A percentile compares a stretch with the other conserved stretches of the same genome.
These are phyloP conservation scores for Oreochromis grahami DNA, from an alignment of 2,797 vertebrate species.

Conservation along the genomic window DNA sequence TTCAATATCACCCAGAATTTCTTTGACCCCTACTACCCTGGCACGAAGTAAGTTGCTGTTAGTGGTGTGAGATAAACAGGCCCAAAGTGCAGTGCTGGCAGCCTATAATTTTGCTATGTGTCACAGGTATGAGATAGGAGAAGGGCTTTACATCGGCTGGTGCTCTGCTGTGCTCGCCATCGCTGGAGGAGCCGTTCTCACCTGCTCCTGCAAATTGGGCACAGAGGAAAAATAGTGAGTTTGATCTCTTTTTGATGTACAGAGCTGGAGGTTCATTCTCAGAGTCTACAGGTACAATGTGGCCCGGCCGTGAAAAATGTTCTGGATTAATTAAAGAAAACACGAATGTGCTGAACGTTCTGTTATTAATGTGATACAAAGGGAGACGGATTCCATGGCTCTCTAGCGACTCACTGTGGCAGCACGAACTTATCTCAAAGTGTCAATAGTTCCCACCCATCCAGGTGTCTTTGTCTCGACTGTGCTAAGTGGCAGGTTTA, in stretches of 20 bases:
- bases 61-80: background rate
- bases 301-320: background rate
- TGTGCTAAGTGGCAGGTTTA: background rate
- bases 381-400: background rate
- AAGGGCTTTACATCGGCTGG: conserved; percentile 90
- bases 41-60: conserved; percentile 79
- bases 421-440: background rate
- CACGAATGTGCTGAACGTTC: background rate
- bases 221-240: conserved; percentile 72
- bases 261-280: background rate
- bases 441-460: background rate
- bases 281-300: background rate
- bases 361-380: background rate
- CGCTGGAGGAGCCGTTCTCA: conserved; percentile 69
- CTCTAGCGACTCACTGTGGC: background rate
- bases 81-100: background rate
- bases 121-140: conserved; percentile 86
- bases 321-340: background rate
- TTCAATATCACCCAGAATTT: conserved; percentile 87
- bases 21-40: conserved; percentile 81
- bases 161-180: conserved; percentile 81
- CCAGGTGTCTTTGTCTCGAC: background rate
- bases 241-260: background rate
- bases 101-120: background rate
- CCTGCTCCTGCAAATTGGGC: conserved; percentile 71